Percentiles rank a stretch among this genome's conserved stretches.
Conservation (phyloP, 30 jellyfish, hydroid and myxozoan genomes). For the Sanderia malayensis region DNA sequence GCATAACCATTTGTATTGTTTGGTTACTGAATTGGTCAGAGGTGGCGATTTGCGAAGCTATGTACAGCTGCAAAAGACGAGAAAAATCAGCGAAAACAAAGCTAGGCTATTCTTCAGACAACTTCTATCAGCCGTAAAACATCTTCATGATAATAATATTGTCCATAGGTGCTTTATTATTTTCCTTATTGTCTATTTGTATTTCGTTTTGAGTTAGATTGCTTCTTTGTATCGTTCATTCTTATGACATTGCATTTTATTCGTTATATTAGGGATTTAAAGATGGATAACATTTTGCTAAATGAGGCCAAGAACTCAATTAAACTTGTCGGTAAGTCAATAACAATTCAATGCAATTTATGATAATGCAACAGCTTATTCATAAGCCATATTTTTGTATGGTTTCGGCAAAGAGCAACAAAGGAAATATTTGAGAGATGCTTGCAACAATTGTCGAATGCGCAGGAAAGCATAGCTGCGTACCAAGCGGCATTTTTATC, state of each 20-base stretch:
- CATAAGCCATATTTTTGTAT: no score
- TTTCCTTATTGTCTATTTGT: no score
- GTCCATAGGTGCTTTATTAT: constrained; percentile 91
- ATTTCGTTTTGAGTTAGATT: not conserved
- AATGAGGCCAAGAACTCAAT: constrained; percentile 43
- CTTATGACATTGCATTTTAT: no score
- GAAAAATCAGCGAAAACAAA: constrained; percentile 37
- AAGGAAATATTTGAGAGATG: no score
- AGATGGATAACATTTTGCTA: constrained; percentile 70
- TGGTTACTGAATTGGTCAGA: constrained; percentile 66
- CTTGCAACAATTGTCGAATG: no score
- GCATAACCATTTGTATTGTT: constrained; percentile 44
- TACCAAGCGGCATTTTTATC: no score
- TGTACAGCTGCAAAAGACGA: constrained; percentile 59
- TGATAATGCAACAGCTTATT: no score
- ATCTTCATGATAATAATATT: constrained; percentile 66
- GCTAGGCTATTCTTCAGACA: constrained; percentile 61
- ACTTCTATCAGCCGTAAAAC: constrained; percentile 56
- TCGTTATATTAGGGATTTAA: constrained; percentile 75
- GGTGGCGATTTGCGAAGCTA: constrained; percentile 76
- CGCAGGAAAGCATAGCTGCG: no score
- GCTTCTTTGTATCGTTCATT: no score
- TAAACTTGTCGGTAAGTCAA: constrained; percentile 64
- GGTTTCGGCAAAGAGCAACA: no score
- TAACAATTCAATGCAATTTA: no score